A percentile compares a stretch with the other conserved stretches of the same genome.
phyloP scores from a whole-genome alignment of 1,140 invertebrate genomes.

The Drosophila orena region DNA sequence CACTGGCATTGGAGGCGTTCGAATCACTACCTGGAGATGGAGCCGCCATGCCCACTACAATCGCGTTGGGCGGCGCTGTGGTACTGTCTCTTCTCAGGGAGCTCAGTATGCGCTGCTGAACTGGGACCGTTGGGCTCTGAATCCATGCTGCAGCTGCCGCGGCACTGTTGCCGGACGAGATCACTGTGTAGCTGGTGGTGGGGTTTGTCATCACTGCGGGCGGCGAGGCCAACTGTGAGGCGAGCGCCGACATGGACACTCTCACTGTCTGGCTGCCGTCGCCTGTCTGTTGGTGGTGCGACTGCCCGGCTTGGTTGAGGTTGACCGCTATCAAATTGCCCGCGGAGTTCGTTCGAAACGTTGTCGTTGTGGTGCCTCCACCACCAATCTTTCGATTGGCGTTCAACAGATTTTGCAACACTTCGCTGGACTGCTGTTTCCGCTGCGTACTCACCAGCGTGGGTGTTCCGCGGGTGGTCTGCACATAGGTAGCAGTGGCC shows the following conservation, averaged over 20 bases:
- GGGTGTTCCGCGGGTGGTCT: conserved; percentile 65
- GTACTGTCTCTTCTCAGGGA: conserved; percentile 75
- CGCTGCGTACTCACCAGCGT: conserved; percentile 59
- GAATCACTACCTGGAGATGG: conserved; percentile 84
- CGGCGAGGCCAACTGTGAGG: conserved; percentile 83
- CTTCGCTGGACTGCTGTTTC: conserved; percentile 77
- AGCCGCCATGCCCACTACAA: conserved; percentile 78
- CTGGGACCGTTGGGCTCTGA: conserved; percentile 73
- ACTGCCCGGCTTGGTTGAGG: conserved; percentile 65
- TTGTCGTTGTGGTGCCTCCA: conserved; percentile 58
- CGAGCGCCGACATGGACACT: conserved; percentile 83
- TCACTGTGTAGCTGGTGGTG: conserved; percentile 74
- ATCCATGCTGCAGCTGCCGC: conserved; percentile 62
- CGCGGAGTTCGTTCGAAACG: conserved; percentile 83
- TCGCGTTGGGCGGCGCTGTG: conserved; percentile 73
- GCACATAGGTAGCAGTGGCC: conserved; percentile 68
- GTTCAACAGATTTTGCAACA: conserved; percentile 76
- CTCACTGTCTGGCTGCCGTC: conserved; percentile 71
- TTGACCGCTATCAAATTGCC: conserved; percentile 85
- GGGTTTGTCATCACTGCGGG: conserved; percentile 84
- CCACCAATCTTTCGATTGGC: conserved; percentile 79
- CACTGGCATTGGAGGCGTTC: conserved; percentile 82
- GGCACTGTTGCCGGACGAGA: conserved; percentile 51
- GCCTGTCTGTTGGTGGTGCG: conserved; percentile 43
- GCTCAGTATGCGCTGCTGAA: conserved; percentile 74